Percentiles rank a stretch among this genome's conserved stretches.
Conservation (phyloP, 1,140 invertebrate genomes). For the Nixonia krombeini region DNA sequence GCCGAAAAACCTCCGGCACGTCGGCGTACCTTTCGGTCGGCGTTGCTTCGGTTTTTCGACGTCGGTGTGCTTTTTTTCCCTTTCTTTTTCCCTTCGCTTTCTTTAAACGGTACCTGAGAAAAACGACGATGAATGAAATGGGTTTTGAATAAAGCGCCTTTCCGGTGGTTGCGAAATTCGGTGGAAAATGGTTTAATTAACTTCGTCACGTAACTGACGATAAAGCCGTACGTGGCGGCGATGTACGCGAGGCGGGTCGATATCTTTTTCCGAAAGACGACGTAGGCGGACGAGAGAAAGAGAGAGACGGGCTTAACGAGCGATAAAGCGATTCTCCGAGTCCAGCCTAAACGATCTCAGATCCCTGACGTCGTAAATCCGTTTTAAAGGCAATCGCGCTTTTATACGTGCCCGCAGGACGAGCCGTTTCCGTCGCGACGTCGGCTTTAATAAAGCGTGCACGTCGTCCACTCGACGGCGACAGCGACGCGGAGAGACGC, state of each 20-base stretch:
- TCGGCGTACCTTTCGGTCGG: no score
- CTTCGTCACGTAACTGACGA: no score
- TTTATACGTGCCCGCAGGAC: conserved; percentile 16
- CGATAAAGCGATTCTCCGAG: conserved; percentile 43
- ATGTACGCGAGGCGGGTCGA: neutral
- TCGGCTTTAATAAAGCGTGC: conserved; percentile 47
- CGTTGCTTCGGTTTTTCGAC: no score
- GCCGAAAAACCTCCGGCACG: no score
- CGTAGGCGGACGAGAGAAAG: conserved; percentile 18
- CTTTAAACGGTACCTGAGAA: no score
- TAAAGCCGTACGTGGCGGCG: neutral
- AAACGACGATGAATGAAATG: no score
- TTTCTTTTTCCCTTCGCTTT: no score
- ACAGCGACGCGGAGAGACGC: conserved; percentile 41
- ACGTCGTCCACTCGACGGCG: neutral
- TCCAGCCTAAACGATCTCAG: conserved; percentile 20
- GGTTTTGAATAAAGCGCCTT: no score
- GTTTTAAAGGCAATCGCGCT: conserved; percentile 14
- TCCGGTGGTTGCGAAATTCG: no score
- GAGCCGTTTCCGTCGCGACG: conserved; percentile 18
- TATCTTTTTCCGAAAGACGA: conserved; percentile 9
- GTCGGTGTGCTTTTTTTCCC: no score
- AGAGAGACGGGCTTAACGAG: conserved; percentile 26
- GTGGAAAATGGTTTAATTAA: no score
- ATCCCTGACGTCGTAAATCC: conserved; percentile 32